Percentiles rank a stretch among this genome's conserved stretches.
phyloP scores from a whole-genome alignment of 2,888 invertebrate species.

The Melangyna quadrimaculata region DNA sequence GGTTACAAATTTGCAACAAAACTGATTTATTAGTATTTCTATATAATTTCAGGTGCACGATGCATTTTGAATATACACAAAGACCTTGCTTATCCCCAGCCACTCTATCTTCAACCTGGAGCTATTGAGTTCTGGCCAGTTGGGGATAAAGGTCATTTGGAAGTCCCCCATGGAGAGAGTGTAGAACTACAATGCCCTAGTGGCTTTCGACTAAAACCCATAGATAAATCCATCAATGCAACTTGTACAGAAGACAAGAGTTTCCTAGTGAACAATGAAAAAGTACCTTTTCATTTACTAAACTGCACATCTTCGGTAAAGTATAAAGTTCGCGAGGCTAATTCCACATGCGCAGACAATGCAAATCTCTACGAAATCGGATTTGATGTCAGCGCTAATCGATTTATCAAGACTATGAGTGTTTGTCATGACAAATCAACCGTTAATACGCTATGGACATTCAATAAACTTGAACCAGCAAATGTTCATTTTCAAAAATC shows the following conservation, averaged over 20 bases:
- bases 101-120: slow-evolving; percentile 82
- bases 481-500: slow-evolving; percentile 80
- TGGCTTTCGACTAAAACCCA: slow-evolving; percentile 68
- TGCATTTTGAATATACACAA: slow-evolving; percentile 75
- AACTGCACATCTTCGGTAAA: slow-evolving; percentile 73
- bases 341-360: slow-evolving; percentile 72
- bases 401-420: slow-evolving; percentile 79
- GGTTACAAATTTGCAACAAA: not conserved
- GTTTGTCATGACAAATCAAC: slow-evolving; percentile 80
- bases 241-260: slow-evolving; percentile 74
- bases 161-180: slow-evolving; percentile 74
- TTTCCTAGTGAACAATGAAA: slow-evolving; percentile 73
- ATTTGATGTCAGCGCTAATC: slow-evolving; percentile 75
- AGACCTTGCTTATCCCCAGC: slow-evolving; percentile 82
- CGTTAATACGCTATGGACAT: slow-evolving; percentile 79
- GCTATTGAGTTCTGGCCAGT: slow-evolving; percentile 77
- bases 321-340: slow-evolving; percentile 74
- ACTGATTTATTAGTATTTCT: not conserved
- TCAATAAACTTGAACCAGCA: slow-evolving; percentile 78
- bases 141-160: slow-evolving; percentile 74
- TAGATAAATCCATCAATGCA: slow-evolving; percentile 60
- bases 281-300: slow-evolving; percentile 74
- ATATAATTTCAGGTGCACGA: slow-evolving; percentile 63
- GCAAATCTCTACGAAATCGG: slow-evolving; percentile 79
- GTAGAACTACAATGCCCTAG: slow-evolving; percentile 78